phyloP scores from a whole-genome alignment of 1,140 invertebrate species.

The Chionoecetes opilio region DNA sequence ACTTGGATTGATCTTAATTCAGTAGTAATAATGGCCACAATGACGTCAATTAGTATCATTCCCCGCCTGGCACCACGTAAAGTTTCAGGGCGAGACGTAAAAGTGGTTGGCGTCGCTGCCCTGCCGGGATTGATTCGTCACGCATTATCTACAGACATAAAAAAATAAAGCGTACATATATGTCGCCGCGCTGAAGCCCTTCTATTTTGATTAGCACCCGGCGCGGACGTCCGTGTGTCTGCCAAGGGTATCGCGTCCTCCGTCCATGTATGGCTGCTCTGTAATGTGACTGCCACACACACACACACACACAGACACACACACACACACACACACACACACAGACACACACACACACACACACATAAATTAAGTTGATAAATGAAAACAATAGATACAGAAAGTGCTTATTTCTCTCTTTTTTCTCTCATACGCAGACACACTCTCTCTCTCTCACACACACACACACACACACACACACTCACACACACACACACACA shows the following conservation, averaged over 20 bases:
- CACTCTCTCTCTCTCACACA: neutral
- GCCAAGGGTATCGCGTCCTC: constrained; percentile 34
- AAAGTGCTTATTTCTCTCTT: too few relatives aligned
- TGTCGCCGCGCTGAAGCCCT: constrained; percentile 31
- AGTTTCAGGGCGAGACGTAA: constrained; percentile 13
- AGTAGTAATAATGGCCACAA: neutral
- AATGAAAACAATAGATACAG: too few relatives aligned
- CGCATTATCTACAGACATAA: neutral
- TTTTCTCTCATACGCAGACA: neutral
- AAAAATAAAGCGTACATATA: constrained; percentile 2
- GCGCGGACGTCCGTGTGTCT: constrained; percentile 40
- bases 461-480: neutral
- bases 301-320: neutral
- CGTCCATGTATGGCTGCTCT: constrained; percentile 50
- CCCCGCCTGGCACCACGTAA: neutral
- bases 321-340: neutral
- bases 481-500: constrained; percentile 2
- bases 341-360: neutral
- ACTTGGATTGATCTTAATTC: neutral
- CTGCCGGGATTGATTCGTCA: constrained; percentile 45
- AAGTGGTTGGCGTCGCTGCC: neutral
- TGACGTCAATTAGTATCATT: constrained; percentile 13
- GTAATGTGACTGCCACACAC: constrained; percentile 4
- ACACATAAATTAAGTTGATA: too few relatives aligned
- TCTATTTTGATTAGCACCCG: constrained; percentile 61